Evolutionary conservation across 2,888 invertebrate species (phyloP), one percentile per base, ranked within the genome.

Genomic region (Petrolisthes manimaculis): DNA sequence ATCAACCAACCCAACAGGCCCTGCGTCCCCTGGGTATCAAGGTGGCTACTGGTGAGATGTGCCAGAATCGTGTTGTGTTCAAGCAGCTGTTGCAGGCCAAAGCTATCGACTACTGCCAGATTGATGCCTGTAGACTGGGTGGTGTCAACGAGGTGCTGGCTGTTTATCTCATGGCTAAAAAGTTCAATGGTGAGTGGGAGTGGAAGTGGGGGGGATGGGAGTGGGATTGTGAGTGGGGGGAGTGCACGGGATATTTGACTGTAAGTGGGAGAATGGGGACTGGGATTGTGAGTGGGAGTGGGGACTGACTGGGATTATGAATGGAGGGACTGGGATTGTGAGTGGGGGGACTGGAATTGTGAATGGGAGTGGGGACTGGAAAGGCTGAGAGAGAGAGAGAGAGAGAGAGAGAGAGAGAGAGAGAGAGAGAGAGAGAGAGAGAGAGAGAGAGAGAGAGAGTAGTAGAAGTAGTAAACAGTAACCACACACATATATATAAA

Each of bases 41-140:
- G 4, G 97, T 98, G 69, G 98, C 98, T 0, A 97, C 97, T 0
- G 98, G 98, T 0, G 98, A 98, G 93, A 96, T 97, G 96, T 97
- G 97, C 93, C 96, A 96, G 56, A 98, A 98, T 94, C 94, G 97
- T 86, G 96, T 98, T 0, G 95, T 98, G 94, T 98, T 98, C 94
- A 98, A 98, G 92, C 98, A 97, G 93, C 96, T 98, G 92, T 93
- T 98, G 53, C 96, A 96, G 93, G 94, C 96, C 21, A 95, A 95
- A 53, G 97, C 96, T 0, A 94, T 97, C 93, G 95, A 97, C 93
- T 97, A 94, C 93, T 97, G 97, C 92, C 98, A 98, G 94, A 96
- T 98, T 89, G 98, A 98, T 93, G 95, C 97, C 0, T 97, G 97
- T 80, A 94, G 98, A 86, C 95, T 97, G 91, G 97, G 97, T 0